These are phyloP conservation scores for Latrodectus geometricus DNA, from an alignment of 1,140 invertebrate genomes.

Conservation along the genomic window DNA sequence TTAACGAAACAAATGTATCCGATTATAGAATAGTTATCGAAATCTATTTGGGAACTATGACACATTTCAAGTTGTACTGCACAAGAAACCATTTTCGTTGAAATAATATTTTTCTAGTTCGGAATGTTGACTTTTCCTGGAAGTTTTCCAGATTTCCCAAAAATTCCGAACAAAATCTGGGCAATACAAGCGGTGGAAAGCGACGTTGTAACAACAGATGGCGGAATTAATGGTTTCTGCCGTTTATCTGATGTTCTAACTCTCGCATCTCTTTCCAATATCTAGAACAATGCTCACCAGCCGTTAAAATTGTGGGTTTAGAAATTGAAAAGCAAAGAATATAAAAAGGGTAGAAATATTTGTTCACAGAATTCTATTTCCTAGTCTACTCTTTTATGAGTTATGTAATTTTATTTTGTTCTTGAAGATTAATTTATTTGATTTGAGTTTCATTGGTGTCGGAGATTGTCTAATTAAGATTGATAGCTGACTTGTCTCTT, in stretches of 20 bases:
- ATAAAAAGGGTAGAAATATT: background rate
- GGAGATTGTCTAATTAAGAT: background rate
- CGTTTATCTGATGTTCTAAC: background rate
- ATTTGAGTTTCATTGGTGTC: background rate
- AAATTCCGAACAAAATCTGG: background rate
- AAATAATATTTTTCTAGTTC: background rate
- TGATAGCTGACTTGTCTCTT: too few relatives aligned
- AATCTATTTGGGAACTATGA: too few relatives aligned
- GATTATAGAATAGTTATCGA: too few relatives aligned
- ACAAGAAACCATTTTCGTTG: background rate
- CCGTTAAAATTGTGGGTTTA: background rate
- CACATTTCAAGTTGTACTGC: too few relatives aligned
- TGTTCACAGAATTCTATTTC: background rate
- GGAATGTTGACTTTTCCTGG: conserved; percentile 29
- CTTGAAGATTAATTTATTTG: background rate
- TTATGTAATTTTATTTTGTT: background rate
- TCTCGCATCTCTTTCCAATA: background rate
- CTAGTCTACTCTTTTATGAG: background rate
- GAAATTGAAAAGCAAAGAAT: background rate
- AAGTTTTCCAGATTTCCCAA: conserved; percentile 29
- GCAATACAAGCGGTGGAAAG: background rate
- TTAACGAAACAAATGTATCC: too few relatives aligned
- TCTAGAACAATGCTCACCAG: background rate
- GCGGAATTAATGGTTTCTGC: background rate
- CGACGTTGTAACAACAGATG: background rate